phyloP scores from a whole-genome alignment of 2,113 vertebrate genomes.

The Nannospalax galili region DNA sequence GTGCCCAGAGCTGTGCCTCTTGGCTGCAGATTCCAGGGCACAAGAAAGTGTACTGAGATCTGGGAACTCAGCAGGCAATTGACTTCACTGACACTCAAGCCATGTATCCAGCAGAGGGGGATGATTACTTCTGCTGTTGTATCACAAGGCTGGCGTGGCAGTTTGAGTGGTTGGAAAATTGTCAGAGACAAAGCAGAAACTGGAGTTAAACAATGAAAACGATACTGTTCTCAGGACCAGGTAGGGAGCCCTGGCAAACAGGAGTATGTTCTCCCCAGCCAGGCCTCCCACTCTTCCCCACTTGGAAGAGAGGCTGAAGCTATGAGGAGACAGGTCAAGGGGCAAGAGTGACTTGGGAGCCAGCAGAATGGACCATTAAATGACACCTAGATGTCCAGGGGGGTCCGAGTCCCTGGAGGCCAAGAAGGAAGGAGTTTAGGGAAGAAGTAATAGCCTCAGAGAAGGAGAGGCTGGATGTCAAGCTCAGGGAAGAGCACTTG shows the following conservation, averaged over 20 bases:
- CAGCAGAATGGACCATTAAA: background rate
- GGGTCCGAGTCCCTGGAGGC: background rate
- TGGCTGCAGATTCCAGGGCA: accelerated
- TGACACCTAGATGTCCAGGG: background rate
- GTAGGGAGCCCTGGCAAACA: accelerated
- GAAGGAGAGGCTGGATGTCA: background rate
- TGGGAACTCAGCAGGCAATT: background rate
- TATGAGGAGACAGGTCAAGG: too few species aligned
- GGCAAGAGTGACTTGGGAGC: background rate
- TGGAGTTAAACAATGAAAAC: background rate
- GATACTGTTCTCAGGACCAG: background rate
- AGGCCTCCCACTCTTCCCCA: accelerated
- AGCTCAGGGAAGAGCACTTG: background rate
- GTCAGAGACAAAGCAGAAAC: background rate
- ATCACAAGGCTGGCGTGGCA: background rate
- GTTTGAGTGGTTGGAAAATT: too few species aligned
- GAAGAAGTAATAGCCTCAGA: background rate
- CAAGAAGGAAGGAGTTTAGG: background rate
- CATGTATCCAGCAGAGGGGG: background rate
- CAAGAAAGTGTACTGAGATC: too few species aligned
- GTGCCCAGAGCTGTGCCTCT: too few species aligned
- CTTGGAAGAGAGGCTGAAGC: background rate
- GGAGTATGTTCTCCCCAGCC: too few species aligned
- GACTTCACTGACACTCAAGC: background rate
- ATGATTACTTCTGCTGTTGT: background rate